A percentile compares a stretch with the other conserved stretches of the same genome.
phyloP scores from a whole-genome alignment of 2,888 invertebrate genomes.

The Eupithecia abbreviata region DNA sequence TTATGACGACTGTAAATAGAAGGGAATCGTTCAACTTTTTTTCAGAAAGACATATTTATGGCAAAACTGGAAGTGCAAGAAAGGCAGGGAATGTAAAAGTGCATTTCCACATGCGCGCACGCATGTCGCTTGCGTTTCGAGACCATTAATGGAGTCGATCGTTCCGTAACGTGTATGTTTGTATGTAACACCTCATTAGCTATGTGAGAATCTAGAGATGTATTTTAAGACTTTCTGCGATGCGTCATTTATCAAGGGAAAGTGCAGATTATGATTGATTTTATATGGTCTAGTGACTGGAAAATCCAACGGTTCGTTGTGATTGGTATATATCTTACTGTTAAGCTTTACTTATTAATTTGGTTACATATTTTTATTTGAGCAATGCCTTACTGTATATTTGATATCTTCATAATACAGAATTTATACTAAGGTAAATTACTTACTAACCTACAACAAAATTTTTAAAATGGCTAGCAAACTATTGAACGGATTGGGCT shows the following conservation, averaged over 20 bases:
- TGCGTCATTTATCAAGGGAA: constrained; percentile 6
- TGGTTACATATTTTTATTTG: too few species aligned
- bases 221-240: constrained; percentile 17
- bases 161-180: constrained; percentile 22
- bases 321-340: not conserved
- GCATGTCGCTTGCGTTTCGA: constrained; percentile 33
- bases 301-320: not conserved
- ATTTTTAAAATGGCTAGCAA: too few species aligned
- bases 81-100: constrained; percentile 42
- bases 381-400: too few species aligned
- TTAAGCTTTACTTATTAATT: too few species aligned
- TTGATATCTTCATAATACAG: too few species aligned
- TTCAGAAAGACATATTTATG: not conserved
- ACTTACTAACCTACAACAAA: too few species aligned
- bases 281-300: not conserved
- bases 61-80: constrained; percentile 19
- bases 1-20: not conserved
- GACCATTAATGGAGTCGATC: constrained; percentile 33
- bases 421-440: too few species aligned
- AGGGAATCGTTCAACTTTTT: not conserved
- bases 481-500: too few species aligned
- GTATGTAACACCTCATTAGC: constrained; percentile 22
- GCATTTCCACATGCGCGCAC: constrained; percentile 34
- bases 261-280: constrained; percentile 10
- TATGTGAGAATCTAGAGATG: constrained; percentile 36